Percentiles rank a stretch among this genome's conserved stretches.
phyloP scores from a whole-genome alignment of 1,140 invertebrate species.

The Metopolophium dirhodum region DNA sequence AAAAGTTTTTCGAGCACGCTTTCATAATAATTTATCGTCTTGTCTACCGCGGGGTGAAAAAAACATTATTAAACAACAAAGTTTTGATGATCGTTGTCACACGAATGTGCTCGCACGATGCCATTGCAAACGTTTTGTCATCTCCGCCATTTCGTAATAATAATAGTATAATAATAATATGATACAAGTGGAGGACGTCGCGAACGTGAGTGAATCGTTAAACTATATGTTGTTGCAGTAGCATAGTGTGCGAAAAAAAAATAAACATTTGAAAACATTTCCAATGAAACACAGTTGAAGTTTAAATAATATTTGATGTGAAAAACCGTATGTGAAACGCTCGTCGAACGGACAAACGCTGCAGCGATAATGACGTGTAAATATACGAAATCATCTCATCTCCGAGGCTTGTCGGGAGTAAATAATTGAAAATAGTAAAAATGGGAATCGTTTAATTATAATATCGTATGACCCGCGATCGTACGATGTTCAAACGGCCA shows the following conservation, averaged over 20 bases:
- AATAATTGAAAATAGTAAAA: not conserved
- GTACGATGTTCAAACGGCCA: not conserved
- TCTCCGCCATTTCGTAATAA: not conserved
- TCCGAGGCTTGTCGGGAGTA: not conserved
- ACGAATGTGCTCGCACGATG: not conserved
- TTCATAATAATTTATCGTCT: conserved; percentile 53
- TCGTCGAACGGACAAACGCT: no score
- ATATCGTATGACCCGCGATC: not conserved
- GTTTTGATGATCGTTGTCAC: conserved; percentile 50
- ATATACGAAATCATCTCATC: not conserved
- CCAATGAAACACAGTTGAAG: not conserved
- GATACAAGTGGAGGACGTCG: not conserved
- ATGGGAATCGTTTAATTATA: not conserved
- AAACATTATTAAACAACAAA: conserved; percentile 44
- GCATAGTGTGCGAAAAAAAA: not conserved
- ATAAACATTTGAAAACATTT: not conserved
- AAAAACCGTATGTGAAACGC: not conserved
- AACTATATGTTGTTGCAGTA: not conserved
- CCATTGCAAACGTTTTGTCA: conserved; percentile 30
- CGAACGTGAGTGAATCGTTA: not conserved
- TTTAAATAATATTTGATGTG: no score
- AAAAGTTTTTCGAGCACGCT: conserved; percentile 52
- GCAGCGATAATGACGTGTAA: not conserved
- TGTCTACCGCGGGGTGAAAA: conserved; percentile 17
- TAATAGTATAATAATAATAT: conserved; percentile 22